Base-by-base conservation (phyloP, 1,140 invertebrate species). In the Hycleus phaleratus region DNA sequence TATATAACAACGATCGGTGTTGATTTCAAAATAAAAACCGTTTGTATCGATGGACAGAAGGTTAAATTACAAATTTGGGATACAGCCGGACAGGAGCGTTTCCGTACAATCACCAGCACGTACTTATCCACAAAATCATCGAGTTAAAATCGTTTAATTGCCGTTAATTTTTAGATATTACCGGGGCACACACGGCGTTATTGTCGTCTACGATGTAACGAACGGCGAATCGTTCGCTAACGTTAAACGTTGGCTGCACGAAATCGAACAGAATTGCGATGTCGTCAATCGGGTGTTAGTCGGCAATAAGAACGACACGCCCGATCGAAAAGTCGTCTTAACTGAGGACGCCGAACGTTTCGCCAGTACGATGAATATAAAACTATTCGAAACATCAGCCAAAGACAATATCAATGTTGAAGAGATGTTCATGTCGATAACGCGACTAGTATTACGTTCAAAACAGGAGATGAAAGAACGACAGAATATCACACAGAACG, bases 1-100 rank as follows among this genome's bases (percentile, higher is more conserved):
- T 98, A 98, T 71, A 98, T 99, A 71, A 99, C 96, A 40, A 99
- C 97, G 26, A 99, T 99, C 76, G 97, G 97, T 53, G 97, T 99
- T 38, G 97, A 99, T 80, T 99, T 99, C 76, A 99, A 99, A 84
- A 98, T 99, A 70, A 83, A 95, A 70, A 98, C 96, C 59, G 86
- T 99, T 61, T 88, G 91, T 67, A 85, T 99, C 64, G 88, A 95
- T 71, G 95, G 95, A 47, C 87, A 96, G 76, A 85, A 90, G 68
- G 94, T 98, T 1, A 99, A 99, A 77, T 78, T 99, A 60, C 97
- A 99, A 78, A 98, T 99, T 69, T 99, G 96, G 96, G 95, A 97
- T 74, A 95, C 92, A 26, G 91, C 91, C 47, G 91, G 91, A 6
- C 91, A 92, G 73, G 95, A 98, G 75, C 79, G 95, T 69, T 98